A percentile compares a stretch with the other conserved stretches of the same genome.
These are phyloP conservation scores for Ophonus ardosiacus DNA, from an alignment of 2,888 invertebrate genomes.

Conservation along the genomic window DNA sequence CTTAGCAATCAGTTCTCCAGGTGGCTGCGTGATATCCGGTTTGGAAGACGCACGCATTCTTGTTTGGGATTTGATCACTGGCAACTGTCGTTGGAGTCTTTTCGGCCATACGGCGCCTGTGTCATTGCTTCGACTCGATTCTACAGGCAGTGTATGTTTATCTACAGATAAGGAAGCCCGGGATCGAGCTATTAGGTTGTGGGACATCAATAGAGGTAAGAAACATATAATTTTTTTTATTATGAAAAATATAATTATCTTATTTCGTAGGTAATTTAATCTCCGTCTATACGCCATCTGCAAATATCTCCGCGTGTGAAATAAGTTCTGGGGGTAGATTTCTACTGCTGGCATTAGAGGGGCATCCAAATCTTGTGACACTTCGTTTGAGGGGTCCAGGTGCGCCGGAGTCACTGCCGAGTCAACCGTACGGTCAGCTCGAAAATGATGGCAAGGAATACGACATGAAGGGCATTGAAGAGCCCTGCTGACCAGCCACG, in stretches of 20 bases:
- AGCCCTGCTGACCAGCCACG: constrained; percentile 71
- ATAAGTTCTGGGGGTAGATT: constrained; percentile 85
- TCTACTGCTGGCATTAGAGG: constrained; percentile 84
- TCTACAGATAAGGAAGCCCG: constrained; percentile 85
- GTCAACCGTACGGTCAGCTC: constrained; percentile 76
- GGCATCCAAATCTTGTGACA: constrained; percentile 81
- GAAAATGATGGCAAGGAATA: constrained; percentile 80
- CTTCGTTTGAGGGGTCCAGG: constrained; percentile 78
- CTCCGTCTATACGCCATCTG: constrained; percentile 88
- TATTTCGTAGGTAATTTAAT: constrained; percentile 83
- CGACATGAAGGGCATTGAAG: constrained; percentile 76
- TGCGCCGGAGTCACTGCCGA: constrained; percentile 62
- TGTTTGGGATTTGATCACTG: constrained; percentile 92
- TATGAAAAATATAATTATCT: neutral
- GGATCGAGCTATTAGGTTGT: constrained; percentile 87
- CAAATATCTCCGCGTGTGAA: constrained; percentile 86
- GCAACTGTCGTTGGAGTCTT: constrained; percentile 87
- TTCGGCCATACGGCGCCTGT: constrained; percentile 89
- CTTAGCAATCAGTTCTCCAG: constrained; percentile 90
- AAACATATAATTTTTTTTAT: neutral
- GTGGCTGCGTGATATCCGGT: constrained; percentile 90
- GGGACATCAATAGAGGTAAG: constrained; percentile 88
- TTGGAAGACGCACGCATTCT: constrained; percentile 89
- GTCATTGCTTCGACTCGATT: constrained; percentile 85
- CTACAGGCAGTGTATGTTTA: constrained; percentile 84